A percentile compares a stretch with the other conserved stretches of the same genome.
These are phyloP conservation scores for Labeo rohita DNA, from an alignment of 2,113 vertebrate genomes.

Conservation along the genomic window DNA sequence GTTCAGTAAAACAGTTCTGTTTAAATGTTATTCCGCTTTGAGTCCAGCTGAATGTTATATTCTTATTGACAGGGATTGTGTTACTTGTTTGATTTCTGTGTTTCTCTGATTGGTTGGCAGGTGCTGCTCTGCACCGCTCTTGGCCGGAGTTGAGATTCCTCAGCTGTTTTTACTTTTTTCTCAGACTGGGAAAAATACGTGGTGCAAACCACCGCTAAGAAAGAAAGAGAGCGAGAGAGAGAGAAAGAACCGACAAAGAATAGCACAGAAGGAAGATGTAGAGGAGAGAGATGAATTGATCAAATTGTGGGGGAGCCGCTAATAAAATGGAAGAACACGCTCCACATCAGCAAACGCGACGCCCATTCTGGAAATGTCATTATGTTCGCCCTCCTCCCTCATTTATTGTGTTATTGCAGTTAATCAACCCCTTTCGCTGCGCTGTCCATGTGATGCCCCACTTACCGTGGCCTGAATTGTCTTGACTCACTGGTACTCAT, in stretches of 20 bases:
- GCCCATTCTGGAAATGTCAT: constrained; percentile 64
- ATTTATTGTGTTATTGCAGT: constrained; percentile 29
- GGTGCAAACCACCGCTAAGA: constrained; percentile 65
- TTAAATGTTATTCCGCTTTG: background rate
- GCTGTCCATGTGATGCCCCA: constrained; percentile 17
- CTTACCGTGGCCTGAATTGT: constrained; percentile 31
- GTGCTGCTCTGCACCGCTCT: constrained; percentile 59
- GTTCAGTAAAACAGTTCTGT: constrained; percentile 1
- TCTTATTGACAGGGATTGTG: constrained; percentile 36
- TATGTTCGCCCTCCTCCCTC: constrained; percentile 48
- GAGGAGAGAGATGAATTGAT: constrained; percentile 26
- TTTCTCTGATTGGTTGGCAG: constrained; percentile 61
- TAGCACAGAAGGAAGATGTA: background rate
- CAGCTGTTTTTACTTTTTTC: constrained; percentile 79
- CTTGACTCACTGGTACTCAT: constrained; percentile 1
- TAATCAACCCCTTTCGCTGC: constrained; percentile 26
- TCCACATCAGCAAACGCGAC: constrained; percentile 75
- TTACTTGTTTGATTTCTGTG: constrained; percentile 36
- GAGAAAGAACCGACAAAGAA: constrained; percentile 31
- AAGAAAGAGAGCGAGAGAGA: constrained; percentile 42
- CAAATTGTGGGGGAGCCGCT: constrained; percentile 44
- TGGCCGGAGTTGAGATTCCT: constrained; percentile 74
- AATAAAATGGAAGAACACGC: constrained; percentile 62
- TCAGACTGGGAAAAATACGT: constrained; percentile 63
- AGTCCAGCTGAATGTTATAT: background rate